Conservation (phyloP, 2,113 vertebrate species). For the Pogonocichla stellata region DNA sequence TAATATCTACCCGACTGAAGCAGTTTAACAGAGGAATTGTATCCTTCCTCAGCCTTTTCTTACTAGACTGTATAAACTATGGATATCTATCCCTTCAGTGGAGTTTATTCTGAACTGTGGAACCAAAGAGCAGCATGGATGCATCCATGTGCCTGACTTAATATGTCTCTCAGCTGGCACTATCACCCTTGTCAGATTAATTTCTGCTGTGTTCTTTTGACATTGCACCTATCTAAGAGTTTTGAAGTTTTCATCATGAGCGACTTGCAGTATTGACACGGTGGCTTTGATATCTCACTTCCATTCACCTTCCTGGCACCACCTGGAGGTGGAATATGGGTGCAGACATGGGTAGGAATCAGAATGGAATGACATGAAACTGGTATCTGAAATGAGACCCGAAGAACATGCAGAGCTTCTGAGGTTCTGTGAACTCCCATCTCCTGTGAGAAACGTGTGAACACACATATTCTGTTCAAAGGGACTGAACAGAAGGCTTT, state of each 20-base stretch:
- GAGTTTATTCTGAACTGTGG: neutral
- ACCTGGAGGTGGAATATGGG: neutral
- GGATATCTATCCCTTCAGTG: neutral
- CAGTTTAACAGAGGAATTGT: neutral
- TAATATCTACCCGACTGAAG: neutral
- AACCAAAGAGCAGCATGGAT: neutral
- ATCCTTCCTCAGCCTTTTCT: neutral
- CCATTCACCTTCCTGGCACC: neutral
- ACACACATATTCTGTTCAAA: neutral
- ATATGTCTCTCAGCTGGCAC: neutral
- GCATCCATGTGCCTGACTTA: neutral
- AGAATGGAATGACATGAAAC: neutral
- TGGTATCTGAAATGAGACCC: neutral
- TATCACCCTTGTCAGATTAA: neutral
- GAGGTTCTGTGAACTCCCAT: slow-evolving; percentile 9
- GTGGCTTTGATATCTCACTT: neutral
- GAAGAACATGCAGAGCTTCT: neutral
- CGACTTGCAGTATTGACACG: neutral
- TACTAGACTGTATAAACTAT: neutral
- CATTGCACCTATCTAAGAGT: neutral
- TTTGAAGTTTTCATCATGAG: neutral
- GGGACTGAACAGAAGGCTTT: slow-evolving; percentile 40
- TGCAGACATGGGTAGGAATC: neutral
- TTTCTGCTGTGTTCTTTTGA: neutral
- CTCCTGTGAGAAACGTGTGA: neutral